Evolutionary conservation across 92 coral and sea anemone species (phyloP), one percentile per base, ranked within the genome.

Genomic region (Porites lobata): DNA sequence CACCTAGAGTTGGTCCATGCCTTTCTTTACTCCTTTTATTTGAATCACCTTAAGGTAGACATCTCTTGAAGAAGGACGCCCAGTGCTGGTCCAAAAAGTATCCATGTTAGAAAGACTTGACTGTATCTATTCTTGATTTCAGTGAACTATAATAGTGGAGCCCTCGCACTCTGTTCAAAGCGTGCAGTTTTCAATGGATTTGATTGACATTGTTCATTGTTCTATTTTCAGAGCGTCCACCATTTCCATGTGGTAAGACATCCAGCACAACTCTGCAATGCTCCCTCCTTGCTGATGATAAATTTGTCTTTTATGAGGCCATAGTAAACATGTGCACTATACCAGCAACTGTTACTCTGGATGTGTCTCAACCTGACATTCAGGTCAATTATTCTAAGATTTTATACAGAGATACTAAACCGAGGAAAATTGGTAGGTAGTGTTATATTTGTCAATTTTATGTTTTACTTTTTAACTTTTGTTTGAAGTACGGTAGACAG

Each of bases 311-410:
- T 65, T 92, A 75, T 82, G 87, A 84, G 50, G 93, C 94, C 3
- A 75, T 53, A 68, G 90, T 98, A 4, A 79, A 93, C 47, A 89
- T 90, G 62, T 98, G 99, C 80, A 71, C 92, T 21, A 72, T 94
- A 7, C 99, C 99, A 19, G 90, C 85, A 8, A 69, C 94, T 15
- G 88, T 94, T 59, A 85, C 68, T 9, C 73, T 95, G 9, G 79
- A 84, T 18, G 86, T 95, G 54, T 72, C 91, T 54, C 90, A 85
- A 53, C 96, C 98, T 50, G 94, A 89, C 21, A 67, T 76, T 17
- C 87, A 80, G 50, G 91, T 90, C 84, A 59, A 84, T 17, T 83
- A 75, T 89, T 66, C 64, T 56, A 53, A 62, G 58, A 90, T 86
- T 18, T 18, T 92, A 3, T 87, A 76, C 65, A 66, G 88, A 9